phyloP scores from a whole-genome alignment of 2,888 invertebrate genomes.

The Rhagonycha fulva region DNA sequence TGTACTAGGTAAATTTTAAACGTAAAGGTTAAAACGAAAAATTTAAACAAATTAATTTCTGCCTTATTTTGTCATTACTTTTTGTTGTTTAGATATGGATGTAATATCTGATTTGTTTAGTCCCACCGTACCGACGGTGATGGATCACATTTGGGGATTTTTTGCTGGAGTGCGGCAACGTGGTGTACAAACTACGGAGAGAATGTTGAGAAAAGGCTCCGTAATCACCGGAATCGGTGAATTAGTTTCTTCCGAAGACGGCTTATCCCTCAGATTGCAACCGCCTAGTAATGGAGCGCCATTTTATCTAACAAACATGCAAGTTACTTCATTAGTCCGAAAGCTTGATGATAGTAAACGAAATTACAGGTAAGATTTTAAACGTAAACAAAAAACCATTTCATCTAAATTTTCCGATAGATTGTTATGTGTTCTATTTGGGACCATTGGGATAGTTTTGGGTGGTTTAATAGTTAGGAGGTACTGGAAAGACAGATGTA shows the following conservation, averaged over 20 bases:
- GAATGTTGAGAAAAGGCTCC: constrained; percentile 81
- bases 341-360: constrained; percentile 73
- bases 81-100: constrained; percentile 66
- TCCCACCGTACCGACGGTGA: constrained; percentile 73
- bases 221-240: constrained; percentile 81
- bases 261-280: constrained; percentile 67
- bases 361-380: constrained; percentile 63
- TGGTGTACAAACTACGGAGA: constrained; percentile 86
- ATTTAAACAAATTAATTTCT: background rate
- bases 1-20: constrained; percentile 59
- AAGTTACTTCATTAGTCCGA: constrained; percentile 73
- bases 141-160: constrained; percentile 84
- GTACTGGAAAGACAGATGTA: constrained; percentile 58
- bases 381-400: background rate
- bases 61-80: constrained; percentile 9
- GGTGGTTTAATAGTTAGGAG: constrained; percentile 57
- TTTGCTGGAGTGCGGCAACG: constrained; percentile 82
- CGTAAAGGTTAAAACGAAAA: background rate
- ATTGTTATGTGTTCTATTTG: constrained; percentile 60
- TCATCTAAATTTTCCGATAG: constrained; percentile 44
- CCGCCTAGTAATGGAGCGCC: constrained; percentile 73
- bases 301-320: constrained; percentile 79
- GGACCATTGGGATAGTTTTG: constrained; percentile 60
- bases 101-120: constrained; percentile 83
- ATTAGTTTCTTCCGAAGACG: constrained; percentile 66